These are phyloP conservation scores for Drosophila yooni DNA, from an alignment of 2,888 invertebrate genomes.

Conservation along the genomic window DNA sequence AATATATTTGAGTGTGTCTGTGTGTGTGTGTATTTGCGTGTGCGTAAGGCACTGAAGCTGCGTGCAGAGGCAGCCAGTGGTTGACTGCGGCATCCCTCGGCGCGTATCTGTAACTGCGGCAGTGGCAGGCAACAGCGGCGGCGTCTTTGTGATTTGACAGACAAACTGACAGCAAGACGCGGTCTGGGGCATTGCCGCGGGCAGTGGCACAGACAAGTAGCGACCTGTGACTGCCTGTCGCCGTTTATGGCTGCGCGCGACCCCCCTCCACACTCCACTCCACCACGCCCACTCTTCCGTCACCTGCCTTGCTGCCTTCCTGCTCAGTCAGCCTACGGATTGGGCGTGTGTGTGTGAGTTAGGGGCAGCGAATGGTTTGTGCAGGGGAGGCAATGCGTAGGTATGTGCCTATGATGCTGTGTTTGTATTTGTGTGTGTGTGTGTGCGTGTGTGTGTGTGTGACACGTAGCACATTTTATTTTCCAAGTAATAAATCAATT, in stretches of 20 bases:
- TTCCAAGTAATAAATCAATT: slow-evolving; percentile 82
- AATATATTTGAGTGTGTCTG: slow-evolving; percentile 27
- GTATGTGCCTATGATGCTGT: slow-evolving; percentile 51
- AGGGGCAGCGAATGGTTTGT: slow-evolving; percentile 2
- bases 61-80: slow-evolving; percentile 8
- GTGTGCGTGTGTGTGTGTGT: slow-evolving; percentile 60
- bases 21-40: slow-evolving; percentile 11
- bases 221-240: slow-evolving; percentile 76
- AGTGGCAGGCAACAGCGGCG: slow-evolving; percentile 17
- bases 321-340: slow-evolving; percentile 45
- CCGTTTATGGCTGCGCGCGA: slow-evolving; percentile 79
- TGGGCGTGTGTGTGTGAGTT: neutral
- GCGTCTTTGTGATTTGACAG: slow-evolving; percentile 78
- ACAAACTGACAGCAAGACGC: slow-evolving; percentile 79
- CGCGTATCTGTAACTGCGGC: slow-evolving; percentile 59
- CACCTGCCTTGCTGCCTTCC: slow-evolving; percentile 8
- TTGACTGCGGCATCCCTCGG: slow-evolving; percentile 52
- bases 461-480: slow-evolving; percentile 81
- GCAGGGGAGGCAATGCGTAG: slow-evolving; percentile 35
- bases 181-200: slow-evolving; percentile 46
- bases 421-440: slow-evolving; percentile 35
- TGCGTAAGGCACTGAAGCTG: slow-evolving; percentile 24
- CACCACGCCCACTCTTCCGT: slow-evolving; percentile 11
- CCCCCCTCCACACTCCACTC: slow-evolving; percentile 5
- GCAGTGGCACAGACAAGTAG: slow-evolving; percentile 46